Conservation (phyloP, 2,113 vertebrate genomes). For the Psephotus haematonotus region DNA sequence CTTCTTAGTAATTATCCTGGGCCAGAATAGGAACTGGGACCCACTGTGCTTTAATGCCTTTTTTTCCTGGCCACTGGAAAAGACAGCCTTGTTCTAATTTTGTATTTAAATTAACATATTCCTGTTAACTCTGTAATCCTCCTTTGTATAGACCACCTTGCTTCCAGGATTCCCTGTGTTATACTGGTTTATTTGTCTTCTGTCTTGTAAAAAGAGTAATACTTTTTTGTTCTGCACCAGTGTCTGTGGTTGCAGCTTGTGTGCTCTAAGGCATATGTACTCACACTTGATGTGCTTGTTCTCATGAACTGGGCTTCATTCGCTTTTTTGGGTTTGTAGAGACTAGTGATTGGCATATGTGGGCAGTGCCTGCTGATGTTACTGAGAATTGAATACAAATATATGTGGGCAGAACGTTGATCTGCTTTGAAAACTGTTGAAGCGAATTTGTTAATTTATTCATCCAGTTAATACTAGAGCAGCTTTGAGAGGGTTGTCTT, state of each 20-base stretch:
- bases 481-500: background rate
- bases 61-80: background rate
- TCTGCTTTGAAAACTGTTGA: background rate
- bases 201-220: background rate
- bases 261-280: background rate
- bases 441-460: constrained; percentile 26
- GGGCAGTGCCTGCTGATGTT: background rate
- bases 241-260: background rate
- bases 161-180: background rate
- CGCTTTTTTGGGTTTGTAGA: background rate
- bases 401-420: background rate
- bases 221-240: background rate
- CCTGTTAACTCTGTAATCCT: background rate
- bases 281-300: background rate
- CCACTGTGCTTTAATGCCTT: background rate
- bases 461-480: background rate
- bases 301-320: background rate
- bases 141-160: background rate
- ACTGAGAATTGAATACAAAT: background rate
- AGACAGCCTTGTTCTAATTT: background rate
- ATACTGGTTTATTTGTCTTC: background rate
- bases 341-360: background rate
- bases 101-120: background rate
- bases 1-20: constrained; percentile 1
- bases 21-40: background rate